phyloP scores from a whole-genome alignment of 2,113 vertebrate species.

The Aspiorhynchus laticeps region DNA sequence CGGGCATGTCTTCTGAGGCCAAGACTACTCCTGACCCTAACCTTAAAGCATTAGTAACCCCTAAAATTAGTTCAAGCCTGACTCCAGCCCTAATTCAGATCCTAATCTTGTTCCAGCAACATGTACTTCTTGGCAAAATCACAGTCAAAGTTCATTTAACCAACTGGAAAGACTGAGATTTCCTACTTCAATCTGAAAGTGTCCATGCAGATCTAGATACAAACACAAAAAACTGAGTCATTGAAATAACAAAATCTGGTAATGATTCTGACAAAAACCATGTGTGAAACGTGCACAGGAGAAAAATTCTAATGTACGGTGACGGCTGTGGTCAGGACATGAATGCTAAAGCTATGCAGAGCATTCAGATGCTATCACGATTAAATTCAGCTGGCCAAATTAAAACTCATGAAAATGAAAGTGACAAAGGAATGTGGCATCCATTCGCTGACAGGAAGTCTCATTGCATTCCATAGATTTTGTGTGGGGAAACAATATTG shows the following conservation, averaged over 20 bases:
- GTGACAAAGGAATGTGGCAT: constrained; percentile 10
- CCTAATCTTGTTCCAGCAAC: background rate
- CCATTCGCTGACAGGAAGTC: constrained; percentile 15
- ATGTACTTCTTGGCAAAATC: background rate
- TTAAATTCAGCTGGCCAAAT: constrained; percentile 13
- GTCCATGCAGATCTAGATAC: constrained; percentile 42
- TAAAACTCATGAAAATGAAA: background rate
- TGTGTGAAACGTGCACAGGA: background rate
- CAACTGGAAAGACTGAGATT: constrained; percentile 38
- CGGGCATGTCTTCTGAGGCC: background rate
- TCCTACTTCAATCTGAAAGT: constrained; percentile 11
- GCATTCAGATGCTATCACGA: background rate
- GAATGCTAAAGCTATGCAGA: background rate
- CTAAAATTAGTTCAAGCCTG: background rate
- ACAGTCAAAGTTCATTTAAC: constrained; percentile 56
- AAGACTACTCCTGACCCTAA: background rate
- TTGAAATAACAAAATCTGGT: constrained; percentile 39
- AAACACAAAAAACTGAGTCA: constrained; percentile 59
- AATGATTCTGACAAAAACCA: background rate
- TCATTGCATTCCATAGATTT: constrained; percentile 1
- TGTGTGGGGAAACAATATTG: constrained; percentile 15
- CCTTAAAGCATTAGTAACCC: background rate
- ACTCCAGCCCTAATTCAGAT: background rate
- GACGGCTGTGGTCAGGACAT: background rate
- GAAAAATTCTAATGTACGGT: background rate